Conservation (phyloP, 2,113 vertebrate genomes). For the Oceanodroma tethys region DNA sequence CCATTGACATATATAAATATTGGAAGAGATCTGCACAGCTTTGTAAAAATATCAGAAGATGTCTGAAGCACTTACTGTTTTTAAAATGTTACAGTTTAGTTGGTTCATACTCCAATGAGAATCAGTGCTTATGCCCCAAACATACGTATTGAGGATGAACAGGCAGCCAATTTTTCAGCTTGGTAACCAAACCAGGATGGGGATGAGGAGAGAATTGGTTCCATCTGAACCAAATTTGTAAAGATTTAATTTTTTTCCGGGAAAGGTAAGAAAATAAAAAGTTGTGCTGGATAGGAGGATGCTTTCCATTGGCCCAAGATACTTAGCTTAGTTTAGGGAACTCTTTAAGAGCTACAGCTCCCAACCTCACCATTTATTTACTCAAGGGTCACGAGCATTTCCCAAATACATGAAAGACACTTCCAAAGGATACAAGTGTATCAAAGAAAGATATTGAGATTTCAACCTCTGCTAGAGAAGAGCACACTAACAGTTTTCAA, state of each 20-base stretch:
- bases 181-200: not conserved
- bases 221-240: not conserved
- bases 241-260: not conserved
- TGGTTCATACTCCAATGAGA: not conserved
- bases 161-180: not conserved
- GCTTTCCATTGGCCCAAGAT: not conserved
- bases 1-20: not conserved
- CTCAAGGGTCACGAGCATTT: not conserved
- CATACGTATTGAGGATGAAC: not conserved
- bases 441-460: not conserved
- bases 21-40: not conserved
- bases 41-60: not conserved
- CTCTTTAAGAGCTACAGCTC: not conserved
- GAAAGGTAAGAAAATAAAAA: not conserved
- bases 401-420: not conserved
- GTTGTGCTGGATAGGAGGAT: not conserved
- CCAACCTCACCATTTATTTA: not conserved
- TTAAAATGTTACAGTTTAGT: not conserved
- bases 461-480: not conserved
- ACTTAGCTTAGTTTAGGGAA: not conserved
- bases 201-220: not conserved
- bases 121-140: not conserved
- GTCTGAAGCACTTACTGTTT: not conserved
- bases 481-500: not conserved
- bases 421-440: not conserved